Evolutionary conservation across 2,797 vertebrate genomes (phyloP), one percentile per base, ranked within the genome.

Genomic region (Choloepus didactylus): DNA sequence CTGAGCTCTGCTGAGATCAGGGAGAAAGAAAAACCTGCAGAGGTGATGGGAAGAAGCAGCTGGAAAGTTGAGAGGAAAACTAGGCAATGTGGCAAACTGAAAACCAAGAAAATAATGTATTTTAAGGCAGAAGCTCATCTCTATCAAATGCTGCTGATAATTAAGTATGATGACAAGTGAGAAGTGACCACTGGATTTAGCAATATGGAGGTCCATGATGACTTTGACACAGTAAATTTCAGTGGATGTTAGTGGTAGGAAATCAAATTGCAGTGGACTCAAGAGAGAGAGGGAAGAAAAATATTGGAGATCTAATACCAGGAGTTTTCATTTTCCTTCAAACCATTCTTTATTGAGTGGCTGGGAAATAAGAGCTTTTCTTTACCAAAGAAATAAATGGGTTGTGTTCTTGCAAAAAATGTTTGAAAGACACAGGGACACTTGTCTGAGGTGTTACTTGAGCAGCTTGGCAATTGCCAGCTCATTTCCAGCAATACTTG

Each of bases 291-390:
- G 2, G 6, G 7, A 60, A 77, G n/a, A 67, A 23, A 38, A 19
- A 86, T 14, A 12, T 2, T 62, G n/a, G 18, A 19, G 93, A 69
- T 31, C 80, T 85, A 81, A 46, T 6, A 21, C 23, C 14, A 41
- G 12, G 21, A 46, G 19, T n/a, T 83, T 59, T 35, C 9, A 3
- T 62, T 91, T 76, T 46, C 62, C 70, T 84, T 35, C 64, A 56
- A 75, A 44, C 6, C 51, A 31, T 85, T 82, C 82, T 90, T 64
- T 46, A 54, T 23, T 72, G 1, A 85, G n/a, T 46, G 10, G 19
- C 25, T 95, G 72, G 73, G 69, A 85, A 67, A 80, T 59, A 87
- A 92, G 35, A 91, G 29, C 5, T 82, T 72, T 90, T 73, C 76
- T 70, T 92, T 70, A 83, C 67, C 21, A 66, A 62, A 84, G 12